These are phyloP conservation scores for Pempheris klunzingeri DNA, from an alignment of 2,797 vertebrate species.

Conservation along the genomic window DNA sequence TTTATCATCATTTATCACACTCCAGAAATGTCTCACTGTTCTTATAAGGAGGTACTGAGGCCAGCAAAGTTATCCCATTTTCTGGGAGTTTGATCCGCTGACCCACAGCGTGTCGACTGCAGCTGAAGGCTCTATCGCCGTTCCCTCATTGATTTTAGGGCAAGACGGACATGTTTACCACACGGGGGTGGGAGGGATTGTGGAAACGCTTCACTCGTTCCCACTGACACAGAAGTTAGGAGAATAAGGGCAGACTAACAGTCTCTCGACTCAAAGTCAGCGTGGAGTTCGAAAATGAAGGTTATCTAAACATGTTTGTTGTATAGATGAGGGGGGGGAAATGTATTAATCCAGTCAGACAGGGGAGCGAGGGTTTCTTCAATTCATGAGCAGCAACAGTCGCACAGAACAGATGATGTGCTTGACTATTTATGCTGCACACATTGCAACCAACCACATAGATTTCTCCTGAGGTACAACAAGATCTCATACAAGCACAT, in stretches of 20 bases:
- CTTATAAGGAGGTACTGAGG: background rate
- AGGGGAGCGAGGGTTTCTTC: background rate
- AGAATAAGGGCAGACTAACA: background rate
- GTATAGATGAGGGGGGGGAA: background rate
- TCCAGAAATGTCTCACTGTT: background rate
- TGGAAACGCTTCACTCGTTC: slow-evolving; percentile 6
- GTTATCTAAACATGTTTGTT: background rate
- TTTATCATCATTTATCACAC: slow-evolving; percentile 13
- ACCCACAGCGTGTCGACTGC: background rate
- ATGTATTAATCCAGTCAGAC: background rate
- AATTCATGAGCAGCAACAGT: background rate
- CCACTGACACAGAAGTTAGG: background rate
- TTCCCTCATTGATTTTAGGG: slow-evolving; percentile 3
- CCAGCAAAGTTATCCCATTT: slow-evolving; percentile 5
- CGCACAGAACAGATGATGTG: background rate
- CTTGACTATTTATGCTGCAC: background rate
- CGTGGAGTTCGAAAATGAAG: background rate
- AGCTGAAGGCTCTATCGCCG: background rate
- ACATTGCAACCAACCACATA: background rate
- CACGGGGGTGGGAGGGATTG: too few species aligned
- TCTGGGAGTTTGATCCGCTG: background rate
- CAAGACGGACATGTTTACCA: background rate
- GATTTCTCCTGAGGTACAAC: slow-evolving; percentile 1
- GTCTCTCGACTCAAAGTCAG: background rate
- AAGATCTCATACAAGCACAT: background rate